Conservation (phyloP, 2,797 vertebrate species). For the Dryobates pubescens region DNA sequence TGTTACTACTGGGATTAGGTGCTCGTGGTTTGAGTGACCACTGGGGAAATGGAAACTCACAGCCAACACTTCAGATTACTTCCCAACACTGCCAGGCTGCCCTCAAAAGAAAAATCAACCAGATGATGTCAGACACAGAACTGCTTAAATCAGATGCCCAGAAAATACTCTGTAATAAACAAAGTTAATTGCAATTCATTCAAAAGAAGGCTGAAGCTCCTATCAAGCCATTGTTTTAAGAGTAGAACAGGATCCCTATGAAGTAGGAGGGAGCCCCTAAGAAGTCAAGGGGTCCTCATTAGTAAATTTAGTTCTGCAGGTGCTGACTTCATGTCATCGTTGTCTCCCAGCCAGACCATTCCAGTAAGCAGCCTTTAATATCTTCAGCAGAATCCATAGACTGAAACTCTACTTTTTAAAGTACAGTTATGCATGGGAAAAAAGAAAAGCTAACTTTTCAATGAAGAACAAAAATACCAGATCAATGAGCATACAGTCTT, state of each 20-base stretch:
- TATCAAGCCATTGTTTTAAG: neutral
- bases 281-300: neutral
- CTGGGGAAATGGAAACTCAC: conserved; percentile 40
- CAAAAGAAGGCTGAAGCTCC: neutral
- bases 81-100: neutral
- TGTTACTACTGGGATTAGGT: conserved; percentile 22
- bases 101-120: conserved; percentile 35
- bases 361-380: neutral
- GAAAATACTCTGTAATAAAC: neutral
- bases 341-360: neutral
- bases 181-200: neutral
- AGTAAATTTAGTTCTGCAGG: neutral
- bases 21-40: conserved; percentile 30
- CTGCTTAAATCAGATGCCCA: neutral
- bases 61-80: conserved; percentile 14
- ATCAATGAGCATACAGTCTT: neutral
- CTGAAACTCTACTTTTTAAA: conserved; percentile 7
- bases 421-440: neutral
- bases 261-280: neutral
- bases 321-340: neutral
- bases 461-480: conserved; percentile 32
- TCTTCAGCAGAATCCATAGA: conserved; percentile 11
- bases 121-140: neutral
- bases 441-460: neutral
- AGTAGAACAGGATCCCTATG: neutral